phyloP scores from a whole-genome alignment of 2,113 vertebrate genomes.

The Rafetus swinhoei region DNA sequence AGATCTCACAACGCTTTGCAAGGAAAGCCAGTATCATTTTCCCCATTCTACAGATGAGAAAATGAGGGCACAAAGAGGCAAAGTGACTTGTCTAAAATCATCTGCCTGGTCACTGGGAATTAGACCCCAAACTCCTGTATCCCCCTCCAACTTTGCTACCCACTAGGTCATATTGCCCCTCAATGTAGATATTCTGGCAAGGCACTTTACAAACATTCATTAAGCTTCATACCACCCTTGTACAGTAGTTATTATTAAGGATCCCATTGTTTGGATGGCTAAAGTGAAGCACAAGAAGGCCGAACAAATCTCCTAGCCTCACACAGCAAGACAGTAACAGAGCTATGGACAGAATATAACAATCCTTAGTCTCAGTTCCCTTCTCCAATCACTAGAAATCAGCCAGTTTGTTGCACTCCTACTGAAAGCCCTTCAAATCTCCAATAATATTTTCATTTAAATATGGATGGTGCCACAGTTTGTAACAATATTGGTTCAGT shows the following conservation, averaged over 20 bases:
- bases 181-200: rapidly evolving
- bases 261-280: neutral
- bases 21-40: neutral
- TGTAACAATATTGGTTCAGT: neutral
- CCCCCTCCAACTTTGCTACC: neutral
- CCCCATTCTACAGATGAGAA: neutral
- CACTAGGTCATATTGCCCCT: neutral
- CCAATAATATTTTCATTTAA: neutral
- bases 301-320: neutral
- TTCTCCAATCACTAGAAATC: neutral
- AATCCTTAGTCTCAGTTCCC: neutral
- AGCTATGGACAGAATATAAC: neutral
- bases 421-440: neutral
- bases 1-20: too few relatives aligned
- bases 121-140: neutral
- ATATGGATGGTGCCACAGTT: neutral
- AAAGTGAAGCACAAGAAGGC: neutral
- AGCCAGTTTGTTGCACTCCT: neutral
- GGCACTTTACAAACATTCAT: neutral
- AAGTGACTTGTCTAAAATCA: neutral
- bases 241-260: neutral
- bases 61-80: neutral
- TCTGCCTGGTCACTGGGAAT: neutral
- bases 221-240: neutral
- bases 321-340: neutral